phyloP scores from a whole-genome alignment of 2,113 vertebrate species.

The Pelobates fuscus region DNA sequence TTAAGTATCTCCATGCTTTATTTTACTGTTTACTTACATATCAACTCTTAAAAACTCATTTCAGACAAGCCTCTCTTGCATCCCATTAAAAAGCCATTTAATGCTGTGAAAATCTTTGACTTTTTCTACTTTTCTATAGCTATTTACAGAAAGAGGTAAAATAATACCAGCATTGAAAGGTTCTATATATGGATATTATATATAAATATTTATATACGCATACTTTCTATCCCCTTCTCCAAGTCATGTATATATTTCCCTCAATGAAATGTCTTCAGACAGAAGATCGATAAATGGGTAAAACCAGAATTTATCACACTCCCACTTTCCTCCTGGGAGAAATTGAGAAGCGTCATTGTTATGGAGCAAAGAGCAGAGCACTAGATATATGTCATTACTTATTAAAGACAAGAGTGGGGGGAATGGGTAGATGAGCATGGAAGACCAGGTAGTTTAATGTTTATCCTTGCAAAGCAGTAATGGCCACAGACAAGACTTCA shows the following conservation, averaged over 20 bases:
- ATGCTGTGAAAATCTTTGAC: too few species aligned
- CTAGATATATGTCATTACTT: constrained; percentile 45
- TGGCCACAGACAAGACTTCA: constrained; percentile 17
- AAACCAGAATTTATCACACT: constrained; percentile 44
- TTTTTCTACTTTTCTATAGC: too few species aligned
- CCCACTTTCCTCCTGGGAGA: constrained; percentile 22
- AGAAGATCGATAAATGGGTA: constrained; percentile 45
- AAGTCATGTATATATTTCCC: constrained; percentile 1
- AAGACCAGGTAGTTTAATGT: constrained; percentile 13
- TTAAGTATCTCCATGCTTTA: too few species aligned
- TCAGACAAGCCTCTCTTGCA: too few species aligned
- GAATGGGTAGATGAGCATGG: constrained; percentile 9
- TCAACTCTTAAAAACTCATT: too few species aligned
- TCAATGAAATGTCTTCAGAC: constrained; percentile 42
- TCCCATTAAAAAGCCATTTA: too few species aligned
- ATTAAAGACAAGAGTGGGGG: constrained; percentile 36
- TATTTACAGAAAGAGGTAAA: too few species aligned
- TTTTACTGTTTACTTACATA: too few species aligned
- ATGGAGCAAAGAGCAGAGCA: constrained; percentile 44
- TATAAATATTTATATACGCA: too few species aligned
- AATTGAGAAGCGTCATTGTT: constrained; percentile 37
- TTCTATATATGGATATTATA: too few species aligned
- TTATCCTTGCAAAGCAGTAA: constrained; percentile 22
- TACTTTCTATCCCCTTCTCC: too few species aligned
- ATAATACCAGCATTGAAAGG: too few species aligned